These are phyloP conservation scores for Temnothorax unifasciatus DNA, from an alignment of 2,888 invertebrate genomes.

Conservation along the genomic window DNA sequence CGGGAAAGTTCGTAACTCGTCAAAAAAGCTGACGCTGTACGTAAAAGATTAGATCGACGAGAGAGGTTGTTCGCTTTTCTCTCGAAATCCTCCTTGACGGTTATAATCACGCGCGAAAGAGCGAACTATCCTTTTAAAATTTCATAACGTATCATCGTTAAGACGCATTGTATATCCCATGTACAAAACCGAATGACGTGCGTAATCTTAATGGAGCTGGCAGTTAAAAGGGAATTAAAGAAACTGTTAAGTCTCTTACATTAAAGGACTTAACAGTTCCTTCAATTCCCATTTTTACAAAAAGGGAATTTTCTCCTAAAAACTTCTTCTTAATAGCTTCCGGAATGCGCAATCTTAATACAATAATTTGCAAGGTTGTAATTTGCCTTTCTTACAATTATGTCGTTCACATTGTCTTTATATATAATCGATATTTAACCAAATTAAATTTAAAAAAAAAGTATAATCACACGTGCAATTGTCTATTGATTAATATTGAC, in stretches of 20 bases:
- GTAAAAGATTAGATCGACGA: slow-evolving; percentile 70
- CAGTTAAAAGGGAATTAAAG: slow-evolving; percentile 1
- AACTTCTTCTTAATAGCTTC: not conserved
- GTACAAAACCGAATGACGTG: slow-evolving; percentile 18
- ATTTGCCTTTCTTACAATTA: not conserved
- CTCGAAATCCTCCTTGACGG: not conserved
- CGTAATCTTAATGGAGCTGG: not conserved
- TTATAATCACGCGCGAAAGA: not conserved
- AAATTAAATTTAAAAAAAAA: not conserved
- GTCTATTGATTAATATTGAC: not conserved
- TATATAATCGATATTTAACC: not conserved
- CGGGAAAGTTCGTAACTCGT: not conserved
- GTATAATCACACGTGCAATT: not conserved
- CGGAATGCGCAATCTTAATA: not conserved
- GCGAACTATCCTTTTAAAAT: slow-evolving; percentile 32
- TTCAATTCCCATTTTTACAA: too few relatives aligned
- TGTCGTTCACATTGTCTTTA: not conserved
- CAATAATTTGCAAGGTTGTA: not conserved
- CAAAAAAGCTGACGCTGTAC: not conserved
- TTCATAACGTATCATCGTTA: slow-evolving; percentile 5
- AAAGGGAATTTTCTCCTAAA: too few relatives aligned
- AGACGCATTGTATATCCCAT: slow-evolving; percentile 7
- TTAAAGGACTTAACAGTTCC: slow-evolving; percentile 5
- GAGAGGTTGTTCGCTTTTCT: slow-evolving; percentile 55
- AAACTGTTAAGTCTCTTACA: not conserved